Evolutionary conservation across 2,888 invertebrate genomes (phyloP), one percentile per base, ranked within the genome.

Genomic region (Trissolcus brochymenae): DNA sequence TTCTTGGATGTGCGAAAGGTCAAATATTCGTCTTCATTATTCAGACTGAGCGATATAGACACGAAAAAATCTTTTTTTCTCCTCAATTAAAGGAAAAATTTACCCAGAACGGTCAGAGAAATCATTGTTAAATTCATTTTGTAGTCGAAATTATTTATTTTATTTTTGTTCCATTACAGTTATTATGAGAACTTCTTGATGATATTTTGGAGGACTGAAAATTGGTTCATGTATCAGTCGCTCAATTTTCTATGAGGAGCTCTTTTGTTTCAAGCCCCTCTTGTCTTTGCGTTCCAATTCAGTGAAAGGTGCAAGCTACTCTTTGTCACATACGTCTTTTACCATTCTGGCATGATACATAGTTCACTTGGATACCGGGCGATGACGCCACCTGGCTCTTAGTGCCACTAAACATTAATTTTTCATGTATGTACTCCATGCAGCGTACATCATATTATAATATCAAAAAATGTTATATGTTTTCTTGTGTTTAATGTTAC

Each of bases 301-400:
- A 68, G 75, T 75, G 68, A 75, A 68, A 75, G 68, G 75, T 59
- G 67, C 66, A 49, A 76, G 56, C 7, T 56, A 40, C 64, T 75
- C 64, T 68, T 64, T 60, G 64, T 75, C 75, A 59, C 56, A 57
- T 16, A 46, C 46, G 46, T 16, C 17, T 16, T 56, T 78, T 78
- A 78, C 73, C 77, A 62, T 65, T 55, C 56, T 40, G 41, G 56
- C 29, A 29, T 61, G 53, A 60, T 14, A 61, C 51, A 43, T 4
- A 73, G 77, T 79, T 70, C 57, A 60, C 29, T 29, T 54, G 61
- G 65, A 17, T 59, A 50, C 62, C 35, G 75, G 62, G 53, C 71
- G 79, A 70, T 79, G 77, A 65, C 79, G 71, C 79, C 67, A 78
- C 76, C 13, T 46, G 67, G 51, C 4, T 46, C 17, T 51, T 19